Conservation (phyloP, 2,113 vertebrate genomes). For the Ictidomys tridecemlineatus region DNA sequence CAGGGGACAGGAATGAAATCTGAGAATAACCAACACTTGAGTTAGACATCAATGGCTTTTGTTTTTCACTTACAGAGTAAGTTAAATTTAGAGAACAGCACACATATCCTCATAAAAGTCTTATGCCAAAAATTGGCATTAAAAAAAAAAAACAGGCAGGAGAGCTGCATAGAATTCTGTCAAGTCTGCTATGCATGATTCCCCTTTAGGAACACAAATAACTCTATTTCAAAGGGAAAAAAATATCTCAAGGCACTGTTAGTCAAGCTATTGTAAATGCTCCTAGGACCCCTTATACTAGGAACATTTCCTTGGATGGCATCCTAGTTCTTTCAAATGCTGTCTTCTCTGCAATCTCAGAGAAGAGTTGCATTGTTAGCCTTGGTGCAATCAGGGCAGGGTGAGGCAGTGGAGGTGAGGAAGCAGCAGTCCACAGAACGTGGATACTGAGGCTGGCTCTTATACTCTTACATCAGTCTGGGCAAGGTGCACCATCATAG, state of each 20-base stretch:
- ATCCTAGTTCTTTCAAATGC: not conserved
- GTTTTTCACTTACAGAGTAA: conserved; percentile 3
- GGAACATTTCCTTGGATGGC: not conserved
- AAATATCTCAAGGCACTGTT: not conserved
- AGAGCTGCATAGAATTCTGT: not conserved
- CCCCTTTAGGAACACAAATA: not conserved
- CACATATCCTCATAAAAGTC: not conserved
- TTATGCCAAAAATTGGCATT: not conserved
- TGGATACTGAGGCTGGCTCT: rapidly evolving
- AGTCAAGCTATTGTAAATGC: not conserved
- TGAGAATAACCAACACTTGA: not conserved
- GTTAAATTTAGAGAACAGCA: not conserved
- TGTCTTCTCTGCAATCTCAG: not conserved
- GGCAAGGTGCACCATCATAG: not conserved
- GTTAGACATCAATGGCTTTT: not conserved
- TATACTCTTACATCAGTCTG: not conserved
- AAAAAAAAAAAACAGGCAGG: not conserved
- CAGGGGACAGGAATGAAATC: not conserved
- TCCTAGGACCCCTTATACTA: not conserved
- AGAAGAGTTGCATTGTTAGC: not conserved
- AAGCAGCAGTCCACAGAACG: rapidly evolving
- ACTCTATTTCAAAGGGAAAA: not conserved
- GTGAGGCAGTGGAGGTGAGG: not conserved
- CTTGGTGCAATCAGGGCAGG: no score
- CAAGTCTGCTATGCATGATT: not conserved